Conservation (phyloP, 1,140 invertebrate species). For the Heterodera carotae region DNA sequence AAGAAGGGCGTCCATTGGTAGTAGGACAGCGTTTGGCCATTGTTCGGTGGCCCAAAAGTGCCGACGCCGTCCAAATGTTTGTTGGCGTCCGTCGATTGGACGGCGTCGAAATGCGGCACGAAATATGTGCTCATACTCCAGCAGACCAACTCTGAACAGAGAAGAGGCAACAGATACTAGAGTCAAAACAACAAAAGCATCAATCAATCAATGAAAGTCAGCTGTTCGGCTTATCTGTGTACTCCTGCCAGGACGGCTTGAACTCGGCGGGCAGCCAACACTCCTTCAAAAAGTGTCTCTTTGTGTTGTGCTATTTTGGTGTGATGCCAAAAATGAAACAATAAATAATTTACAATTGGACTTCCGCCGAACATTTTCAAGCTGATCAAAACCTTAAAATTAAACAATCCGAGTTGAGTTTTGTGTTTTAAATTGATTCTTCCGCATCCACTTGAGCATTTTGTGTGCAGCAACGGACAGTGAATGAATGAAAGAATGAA, state of each 20-base stretch:
- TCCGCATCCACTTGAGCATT: no score
- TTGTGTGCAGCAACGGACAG: no score
- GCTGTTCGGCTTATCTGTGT: slow-evolving; percentile 42
- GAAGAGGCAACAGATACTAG: background rate
- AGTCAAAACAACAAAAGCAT: background rate
- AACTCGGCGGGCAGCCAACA: slow-evolving; percentile 65
- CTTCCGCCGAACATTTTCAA: slow-evolving; percentile 66
- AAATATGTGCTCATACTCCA: slow-evolving; percentile 62
- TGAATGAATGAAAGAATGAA: no score
- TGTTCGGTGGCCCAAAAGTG: slow-evolving; percentile 19
- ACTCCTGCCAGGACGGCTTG: slow-evolving; percentile 62
- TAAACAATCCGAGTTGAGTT: slow-evolving; percentile 29
- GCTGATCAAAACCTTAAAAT: slow-evolving; percentile 58
- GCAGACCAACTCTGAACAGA: slow-evolving; percentile 65
- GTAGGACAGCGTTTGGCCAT: slow-evolving; percentile 63
- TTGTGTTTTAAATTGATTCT: slow-evolving; percentile 3
- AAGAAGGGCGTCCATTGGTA: slow-evolving; percentile 71
- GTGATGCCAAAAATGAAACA: background rate
- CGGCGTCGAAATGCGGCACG: slow-evolving; percentile 41
- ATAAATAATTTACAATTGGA: slow-evolving; percentile 38
- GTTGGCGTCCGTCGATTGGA: slow-evolving; percentile 39
- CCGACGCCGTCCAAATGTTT: slow-evolving; percentile 19
- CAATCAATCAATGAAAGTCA: no score
- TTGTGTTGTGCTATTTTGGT: no score
- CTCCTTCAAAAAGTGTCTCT: slow-evolving; percentile 15